phyloP scores from a whole-genome alignment of 2,797 vertebrate genomes.

The Erethizon dorsatum region DNA sequence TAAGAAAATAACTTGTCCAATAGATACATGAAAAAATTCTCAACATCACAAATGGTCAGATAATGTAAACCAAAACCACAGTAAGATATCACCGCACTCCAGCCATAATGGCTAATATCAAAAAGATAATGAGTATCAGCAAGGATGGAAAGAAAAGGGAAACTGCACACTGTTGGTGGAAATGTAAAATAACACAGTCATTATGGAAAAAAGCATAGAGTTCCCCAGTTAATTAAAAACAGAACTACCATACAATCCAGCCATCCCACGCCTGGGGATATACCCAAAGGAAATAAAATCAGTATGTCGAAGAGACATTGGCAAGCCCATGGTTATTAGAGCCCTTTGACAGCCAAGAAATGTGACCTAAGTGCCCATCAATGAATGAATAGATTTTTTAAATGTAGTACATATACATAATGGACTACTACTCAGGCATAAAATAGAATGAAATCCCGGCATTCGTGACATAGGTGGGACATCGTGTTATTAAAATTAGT shows the following conservation, averaged over 20 bases:
- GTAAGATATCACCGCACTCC: background rate
- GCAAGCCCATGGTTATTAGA: background rate
- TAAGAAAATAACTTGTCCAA: background rate
- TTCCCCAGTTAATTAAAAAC: background rate
- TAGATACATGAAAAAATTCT: background rate
- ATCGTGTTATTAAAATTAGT: background rate
- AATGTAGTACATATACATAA: background rate
- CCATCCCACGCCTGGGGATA: background rate
- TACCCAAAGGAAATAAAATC: background rate
- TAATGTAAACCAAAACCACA: background rate
- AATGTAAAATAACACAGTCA: background rate
- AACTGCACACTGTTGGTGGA: background rate
- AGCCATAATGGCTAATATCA: background rate
- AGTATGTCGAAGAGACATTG: background rate
- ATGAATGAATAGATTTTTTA: background rate
- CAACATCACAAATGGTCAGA: background rate
- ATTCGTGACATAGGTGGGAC: background rate
- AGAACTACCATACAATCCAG: background rate
- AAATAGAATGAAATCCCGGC: background rate
- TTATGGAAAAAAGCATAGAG: background rate
- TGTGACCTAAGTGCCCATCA: background rate
- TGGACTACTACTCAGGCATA: background rate
- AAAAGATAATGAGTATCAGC: background rate
- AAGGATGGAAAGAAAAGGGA: background rate
- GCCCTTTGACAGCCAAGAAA: background rate